Percentiles rank a stretch among this genome's conserved stretches.
Conservation (phyloP, 2,797 vertebrate species). For the Kryptopterus vitreolus region DNA sequence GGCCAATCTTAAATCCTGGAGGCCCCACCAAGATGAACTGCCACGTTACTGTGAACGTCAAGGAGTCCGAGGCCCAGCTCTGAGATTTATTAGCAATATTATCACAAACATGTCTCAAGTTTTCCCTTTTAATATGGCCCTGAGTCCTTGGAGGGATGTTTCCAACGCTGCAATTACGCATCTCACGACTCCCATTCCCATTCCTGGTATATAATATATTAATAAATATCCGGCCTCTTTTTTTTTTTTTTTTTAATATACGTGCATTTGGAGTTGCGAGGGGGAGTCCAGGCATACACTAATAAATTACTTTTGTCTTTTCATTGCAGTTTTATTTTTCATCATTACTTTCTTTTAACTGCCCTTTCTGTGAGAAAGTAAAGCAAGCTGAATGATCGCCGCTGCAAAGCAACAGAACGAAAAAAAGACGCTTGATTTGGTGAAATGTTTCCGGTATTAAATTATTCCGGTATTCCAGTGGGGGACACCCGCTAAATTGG, state of each 20-base stretch:
- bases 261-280: conserved; percentile 44
- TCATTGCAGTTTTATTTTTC: conserved; percentile 48
- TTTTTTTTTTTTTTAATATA: conserved; percentile 69
- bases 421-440: conserved; percentile 65
- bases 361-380: conserved; percentile 27
- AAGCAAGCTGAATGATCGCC: conserved; percentile 36
- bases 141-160: conserved; percentile 82
- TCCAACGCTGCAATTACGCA: conserved; percentile 84
- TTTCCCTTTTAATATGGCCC: conserved; percentile 90
- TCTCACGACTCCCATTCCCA: conserved; percentile 80
- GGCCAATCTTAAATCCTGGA: conserved; percentile 87
- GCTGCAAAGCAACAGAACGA: conserved; percentile 11
- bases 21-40: conserved; percentile 82
- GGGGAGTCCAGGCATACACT: conserved; percentile 53
- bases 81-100: conserved; percentile 87
- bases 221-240: conserved; percentile 58
- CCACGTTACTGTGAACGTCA: conserved; percentile 84
- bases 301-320: conserved; percentile 67
- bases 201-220: conserved; percentile 69
- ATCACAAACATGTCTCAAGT: conserved; percentile 92
- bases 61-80: conserved; percentile 80
- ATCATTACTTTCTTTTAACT: conserved; percentile 41
- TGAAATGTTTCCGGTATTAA: conserved; percentile 86
- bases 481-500: conserved; percentile 87
- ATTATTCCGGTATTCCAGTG: conserved; percentile 98